phyloP scores from a whole-genome alignment of 2,797 vertebrate species.

The Lophotriccus pileatus region DNA sequence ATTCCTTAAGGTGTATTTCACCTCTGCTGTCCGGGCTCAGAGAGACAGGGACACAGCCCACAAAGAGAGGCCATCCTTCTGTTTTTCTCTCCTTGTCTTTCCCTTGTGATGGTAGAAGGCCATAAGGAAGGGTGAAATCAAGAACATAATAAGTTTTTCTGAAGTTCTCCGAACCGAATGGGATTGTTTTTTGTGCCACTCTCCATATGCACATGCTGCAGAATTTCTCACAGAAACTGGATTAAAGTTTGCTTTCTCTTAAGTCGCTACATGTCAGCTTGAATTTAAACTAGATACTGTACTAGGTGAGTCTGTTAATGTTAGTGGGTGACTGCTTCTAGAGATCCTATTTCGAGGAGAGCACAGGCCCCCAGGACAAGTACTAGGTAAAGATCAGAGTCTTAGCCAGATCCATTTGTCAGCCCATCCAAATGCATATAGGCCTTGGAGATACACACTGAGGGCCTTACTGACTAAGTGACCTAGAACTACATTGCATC shows the following conservation, averaged over 20 bases:
- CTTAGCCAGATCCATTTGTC: not conserved
- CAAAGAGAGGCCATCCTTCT: not conserved
- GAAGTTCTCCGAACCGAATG: not conserved
- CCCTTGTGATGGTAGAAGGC: not conserved
- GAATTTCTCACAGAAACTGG: not conserved
- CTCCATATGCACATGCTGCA: not conserved
- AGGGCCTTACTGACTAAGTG: not conserved
- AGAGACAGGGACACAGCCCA: not conserved
- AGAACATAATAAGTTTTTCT: not conserved
- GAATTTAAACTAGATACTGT: not conserved
- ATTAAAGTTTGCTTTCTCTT: not conserved
- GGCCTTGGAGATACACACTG: not conserved
- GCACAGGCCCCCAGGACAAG: not conserved
- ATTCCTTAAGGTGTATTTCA: not conserved
- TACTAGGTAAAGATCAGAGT: not conserved
- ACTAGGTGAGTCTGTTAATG: not conserved
- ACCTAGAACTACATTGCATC: not conserved
- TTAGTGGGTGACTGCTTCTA: not conserved
- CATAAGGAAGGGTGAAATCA: not conserved
- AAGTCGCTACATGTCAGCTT: not conserved
- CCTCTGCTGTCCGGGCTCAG: not conserved
- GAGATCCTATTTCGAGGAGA: not conserved
- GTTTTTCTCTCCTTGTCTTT: not conserved
- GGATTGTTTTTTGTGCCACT: not conserved
- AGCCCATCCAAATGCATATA: not conserved